Evolutionary conservation across 2,113 vertebrate genomes (phyloP).

Genomic region (Salvelinus sp.): DNA sequence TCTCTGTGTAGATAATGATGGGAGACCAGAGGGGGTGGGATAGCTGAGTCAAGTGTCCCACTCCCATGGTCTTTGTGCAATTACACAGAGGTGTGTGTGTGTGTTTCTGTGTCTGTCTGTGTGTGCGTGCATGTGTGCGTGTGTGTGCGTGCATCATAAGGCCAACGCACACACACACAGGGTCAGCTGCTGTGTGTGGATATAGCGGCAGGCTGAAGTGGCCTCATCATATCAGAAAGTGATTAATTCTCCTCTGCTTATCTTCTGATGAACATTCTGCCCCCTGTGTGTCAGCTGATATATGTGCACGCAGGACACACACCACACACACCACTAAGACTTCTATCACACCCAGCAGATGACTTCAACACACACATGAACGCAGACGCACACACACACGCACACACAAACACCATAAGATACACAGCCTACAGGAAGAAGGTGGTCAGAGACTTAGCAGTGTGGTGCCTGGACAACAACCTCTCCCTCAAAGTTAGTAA

Average conservation of each 20-base stretch:
- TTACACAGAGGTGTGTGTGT: constrained; percentile 21
- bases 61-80: constrained; percentile 34
- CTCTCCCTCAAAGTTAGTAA: too few relatives aligned
- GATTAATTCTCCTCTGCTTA: constrained; percentile 74
- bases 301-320: constrained; percentile 11
- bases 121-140: background rate
- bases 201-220: constrained; percentile 68
- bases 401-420: constrained; percentile 49
- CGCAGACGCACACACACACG: constrained; percentile 41
- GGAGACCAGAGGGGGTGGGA: constrained; percentile 18
- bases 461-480: too few relatives aligned
- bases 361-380: constrained; percentile 53
- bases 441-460: background rate
- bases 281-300: constrained; percentile 18
- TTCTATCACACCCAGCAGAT: constrained; percentile 13
- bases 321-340: constrained; percentile 18
- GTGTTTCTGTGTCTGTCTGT: background rate
- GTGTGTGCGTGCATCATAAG: background rate
- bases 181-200: constrained; percentile 60
- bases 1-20: constrained; percentile 50
- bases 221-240: constrained; percentile 69
- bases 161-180: constrained; percentile 14
- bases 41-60: constrained; percentile 51
- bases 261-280: constrained; percentile 73
- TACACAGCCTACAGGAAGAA: constrained; percentile 24